Conservation (phyloP, 2,888 invertebrate genomes). For the Coenonympha arcania region DNA sequence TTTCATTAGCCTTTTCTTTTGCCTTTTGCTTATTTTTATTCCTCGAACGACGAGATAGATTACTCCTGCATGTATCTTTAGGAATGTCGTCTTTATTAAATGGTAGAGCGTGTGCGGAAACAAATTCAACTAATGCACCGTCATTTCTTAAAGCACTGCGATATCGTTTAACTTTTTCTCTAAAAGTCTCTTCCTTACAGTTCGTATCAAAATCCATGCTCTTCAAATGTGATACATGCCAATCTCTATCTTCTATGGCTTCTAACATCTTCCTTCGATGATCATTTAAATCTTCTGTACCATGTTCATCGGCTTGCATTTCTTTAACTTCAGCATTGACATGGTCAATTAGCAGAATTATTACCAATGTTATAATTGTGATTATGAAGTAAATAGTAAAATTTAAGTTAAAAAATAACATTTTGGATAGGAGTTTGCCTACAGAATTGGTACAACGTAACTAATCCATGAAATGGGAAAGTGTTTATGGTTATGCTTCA, state of each 20-base stretch:
- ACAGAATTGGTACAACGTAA: not conserved
- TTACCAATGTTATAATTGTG: not conserved
- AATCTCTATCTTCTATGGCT: slow-evolving; percentile 39
- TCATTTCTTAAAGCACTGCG: slow-evolving; percentile 42
- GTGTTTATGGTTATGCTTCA: not conserved
- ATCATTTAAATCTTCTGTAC: not conserved
- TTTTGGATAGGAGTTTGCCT: not conserved
- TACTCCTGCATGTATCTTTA: slow-evolving; percentile 32
- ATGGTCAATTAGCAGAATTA: not conserved
- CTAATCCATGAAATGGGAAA: not conserved
- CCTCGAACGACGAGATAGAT: slow-evolving; percentile 10
- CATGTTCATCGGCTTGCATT: not conserved
- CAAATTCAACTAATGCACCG: slow-evolving; percentile 41
- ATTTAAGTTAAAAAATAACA: not conserved
- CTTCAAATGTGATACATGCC: slow-evolving; percentile 46
- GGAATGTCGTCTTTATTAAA: slow-evolving; percentile 33
- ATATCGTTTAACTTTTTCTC: slow-evolving; percentile 39
- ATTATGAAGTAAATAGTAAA: not conserved
- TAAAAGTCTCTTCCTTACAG: slow-evolving; percentile 40
- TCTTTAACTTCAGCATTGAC: slow-evolving; percentile 8
- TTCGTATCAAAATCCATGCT: slow-evolving; percentile 32
- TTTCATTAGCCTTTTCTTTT: slow-evolving; percentile 17
- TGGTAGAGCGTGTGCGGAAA: slow-evolving; percentile 41
- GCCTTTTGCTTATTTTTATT: not conserved
- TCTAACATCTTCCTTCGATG: slow-evolving; percentile 36